Evolutionary conservation across 2,888 invertebrate genomes (phyloP).

Genomic region (Teleogryllus oceanicus): DNA sequence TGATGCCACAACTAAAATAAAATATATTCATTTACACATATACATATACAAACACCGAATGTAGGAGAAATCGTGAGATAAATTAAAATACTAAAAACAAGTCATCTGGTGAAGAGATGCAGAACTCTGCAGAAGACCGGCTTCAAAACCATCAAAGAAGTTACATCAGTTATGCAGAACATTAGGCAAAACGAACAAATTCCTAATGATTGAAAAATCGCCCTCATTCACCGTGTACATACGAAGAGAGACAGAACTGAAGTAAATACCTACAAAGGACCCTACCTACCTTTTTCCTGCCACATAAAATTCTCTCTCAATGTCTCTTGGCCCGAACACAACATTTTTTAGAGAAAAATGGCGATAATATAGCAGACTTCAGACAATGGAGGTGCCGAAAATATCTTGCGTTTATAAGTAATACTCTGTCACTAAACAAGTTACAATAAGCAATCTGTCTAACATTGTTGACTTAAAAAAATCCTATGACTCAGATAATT

Average conservation of each 20-base stretch:
- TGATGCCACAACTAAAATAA: too few relatives aligned
- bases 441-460: too few relatives aligned
- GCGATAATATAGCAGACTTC: background rate
- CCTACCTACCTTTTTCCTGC: background rate
- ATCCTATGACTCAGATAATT: background rate
- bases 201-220: background rate
- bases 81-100: background rate
- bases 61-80: background rate
- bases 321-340: background rate
- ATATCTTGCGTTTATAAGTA: too few relatives aligned
- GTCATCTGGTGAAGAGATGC: background rate
- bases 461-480: background rate
- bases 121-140: background rate
- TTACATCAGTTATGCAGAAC: background rate
- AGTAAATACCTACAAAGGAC: background rate
- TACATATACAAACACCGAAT: background rate
- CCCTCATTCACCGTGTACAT: background rate
- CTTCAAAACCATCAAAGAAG: background rate
- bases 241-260: background rate
- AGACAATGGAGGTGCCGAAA: background rate
- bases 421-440: too few relatives aligned
- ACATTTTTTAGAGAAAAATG: background rate
- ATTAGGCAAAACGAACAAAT: background rate
- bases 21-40: too few relatives aligned
- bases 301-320: background rate